Percentiles rank a stretch among this genome's conserved stretches.
phyloP scores from a whole-genome alignment of 1,140 invertebrate species.

The Leptonema lineaticorne region DNA sequence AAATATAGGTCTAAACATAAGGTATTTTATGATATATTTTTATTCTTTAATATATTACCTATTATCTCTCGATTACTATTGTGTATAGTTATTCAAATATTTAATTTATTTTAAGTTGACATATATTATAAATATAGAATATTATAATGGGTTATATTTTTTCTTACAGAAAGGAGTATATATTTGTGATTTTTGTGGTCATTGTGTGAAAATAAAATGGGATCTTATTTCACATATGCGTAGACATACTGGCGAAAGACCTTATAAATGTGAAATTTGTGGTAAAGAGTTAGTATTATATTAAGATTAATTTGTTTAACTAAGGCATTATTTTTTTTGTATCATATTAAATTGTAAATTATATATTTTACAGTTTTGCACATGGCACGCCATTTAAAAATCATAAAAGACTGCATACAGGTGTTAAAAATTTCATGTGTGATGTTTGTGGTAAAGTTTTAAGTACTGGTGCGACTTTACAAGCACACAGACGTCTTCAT shows the following conservation, averaged over 20 bases:
- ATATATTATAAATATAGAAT: too few species aligned
- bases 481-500: constrained; percentile 62
- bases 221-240: constrained; percentile 77
- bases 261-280: constrained; percentile 77
- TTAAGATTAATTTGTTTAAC: not conserved
- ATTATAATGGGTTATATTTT: too few species aligned
- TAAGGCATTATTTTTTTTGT: not conserved
- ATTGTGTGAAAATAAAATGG: constrained; percentile 31
- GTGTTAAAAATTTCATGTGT: constrained; percentile 69
- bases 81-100: too few species aligned
- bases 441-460: constrained; percentile 73
- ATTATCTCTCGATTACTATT: too few species aligned
- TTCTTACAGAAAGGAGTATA: constrained; percentile 23
- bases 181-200: constrained; percentile 34
- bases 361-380: constrained; percentile 47
- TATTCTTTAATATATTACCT: too few species aligned
- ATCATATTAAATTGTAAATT: not conserved
- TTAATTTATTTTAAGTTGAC: too few species aligned
- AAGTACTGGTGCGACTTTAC: constrained; percentile 70
- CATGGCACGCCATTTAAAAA: constrained; percentile 58
- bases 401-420: constrained; percentile 62
- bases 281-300: constrained; percentile 21
- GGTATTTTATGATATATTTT: too few species aligned
- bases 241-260: constrained; percentile 96
- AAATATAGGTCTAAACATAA: not conserved